phyloP scores from a whole-genome alignment of 2,888 invertebrate species.

The Sceliomorpha sp. region DNA sequence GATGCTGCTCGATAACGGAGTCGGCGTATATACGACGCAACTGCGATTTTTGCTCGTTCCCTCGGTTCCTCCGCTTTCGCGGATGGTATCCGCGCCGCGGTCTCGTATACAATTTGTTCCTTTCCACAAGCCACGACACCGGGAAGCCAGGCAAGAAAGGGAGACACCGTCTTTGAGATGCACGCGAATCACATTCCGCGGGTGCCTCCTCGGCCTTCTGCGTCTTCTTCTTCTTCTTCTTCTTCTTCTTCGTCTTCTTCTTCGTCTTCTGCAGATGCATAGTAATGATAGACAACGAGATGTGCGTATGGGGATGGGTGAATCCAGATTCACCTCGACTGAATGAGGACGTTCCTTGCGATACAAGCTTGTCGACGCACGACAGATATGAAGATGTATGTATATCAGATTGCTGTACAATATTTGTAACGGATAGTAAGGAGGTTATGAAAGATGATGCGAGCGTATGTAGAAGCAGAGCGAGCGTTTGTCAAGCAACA shows the following conservation, averaged over 20 bases:
- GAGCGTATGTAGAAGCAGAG: no score
- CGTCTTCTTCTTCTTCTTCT: constrained; percentile 1
- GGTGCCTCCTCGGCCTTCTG: constrained; percentile 1
- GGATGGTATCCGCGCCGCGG: constrained; percentile 66
- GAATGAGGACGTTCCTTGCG: constrained; percentile 6
- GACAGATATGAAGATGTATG: constrained; percentile 5
- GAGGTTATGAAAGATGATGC: no score
- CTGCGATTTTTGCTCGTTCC: constrained; percentile 65
- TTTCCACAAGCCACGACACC: constrained; percentile 57
- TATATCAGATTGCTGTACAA: no score
- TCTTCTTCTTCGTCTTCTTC: constrained; percentile 3
- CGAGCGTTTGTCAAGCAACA: no score
- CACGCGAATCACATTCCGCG: constrained; percentile 38
- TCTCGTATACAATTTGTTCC: constrained; percentile 77
- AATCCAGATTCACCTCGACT: neutral
- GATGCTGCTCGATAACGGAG: constrained; percentile 65
- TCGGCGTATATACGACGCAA: constrained; percentile 37
- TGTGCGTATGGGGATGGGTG: constrained; percentile 4
- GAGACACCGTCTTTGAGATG: constrained; percentile 23
- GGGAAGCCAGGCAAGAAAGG: constrained; percentile 5
- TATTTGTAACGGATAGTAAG: no score
- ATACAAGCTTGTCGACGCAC: neutral
- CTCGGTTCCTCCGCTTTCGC: constrained; percentile 43
- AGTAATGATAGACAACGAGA: constrained; percentile 20
- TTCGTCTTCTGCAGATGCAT: constrained; percentile 20